Base-by-base conservation (phyloP, 1,140 invertebrate species). In the Druon quercuslanigerum region DNA sequence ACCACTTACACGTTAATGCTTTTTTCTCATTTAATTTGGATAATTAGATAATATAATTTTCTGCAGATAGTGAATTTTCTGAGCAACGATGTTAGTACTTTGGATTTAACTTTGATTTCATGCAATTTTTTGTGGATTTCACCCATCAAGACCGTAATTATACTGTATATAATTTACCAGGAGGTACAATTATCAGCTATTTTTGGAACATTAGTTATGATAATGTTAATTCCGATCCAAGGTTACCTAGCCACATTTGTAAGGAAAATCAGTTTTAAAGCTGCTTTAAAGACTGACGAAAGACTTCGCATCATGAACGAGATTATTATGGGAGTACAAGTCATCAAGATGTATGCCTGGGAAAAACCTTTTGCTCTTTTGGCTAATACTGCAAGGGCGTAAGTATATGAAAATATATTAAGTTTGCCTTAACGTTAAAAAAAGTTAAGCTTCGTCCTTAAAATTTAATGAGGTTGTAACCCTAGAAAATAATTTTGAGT, bases 341-440 rank as follows among this genome's bases (percentile, higher is more conserved):
- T 97, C 1, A 97, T 98, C 33, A 98, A 98, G 92, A 97, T 98
- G 96, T 97, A 97, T 83, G 94, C 95, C 3, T 97, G 96, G 96
- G 96, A 97, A 87, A 93, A 94, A 82, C 94, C 95, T 0, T 97
- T 97, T 85, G 92, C 94, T 51, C 92, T 92, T 72, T 92, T 96
- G 54, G 92, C 95, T 2, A 91, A 93, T 52, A 84, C 90, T 20
- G 92, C 92, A 13, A 89, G 95, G 82, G 92, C 84, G 92, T 93
- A 89, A 88, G 81, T 78, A 77, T 76, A 75, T 40, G 8, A 78
- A 82, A 77, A 78, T 40, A 40, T 9, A 40, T 9, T 40, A 9
- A 25, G 25, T 25, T 25, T 25, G 25, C 25, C 25, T 25, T 25
- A 25, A 25, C 25, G 25, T 25, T 25, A n/a, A 25, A 25, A 25